Percentiles rank a stretch among this genome's conserved stretches.
phyloP scores from a whole-genome alignment of 1,140 invertebrate genomes.

The Hycleus cichorii region DNA sequence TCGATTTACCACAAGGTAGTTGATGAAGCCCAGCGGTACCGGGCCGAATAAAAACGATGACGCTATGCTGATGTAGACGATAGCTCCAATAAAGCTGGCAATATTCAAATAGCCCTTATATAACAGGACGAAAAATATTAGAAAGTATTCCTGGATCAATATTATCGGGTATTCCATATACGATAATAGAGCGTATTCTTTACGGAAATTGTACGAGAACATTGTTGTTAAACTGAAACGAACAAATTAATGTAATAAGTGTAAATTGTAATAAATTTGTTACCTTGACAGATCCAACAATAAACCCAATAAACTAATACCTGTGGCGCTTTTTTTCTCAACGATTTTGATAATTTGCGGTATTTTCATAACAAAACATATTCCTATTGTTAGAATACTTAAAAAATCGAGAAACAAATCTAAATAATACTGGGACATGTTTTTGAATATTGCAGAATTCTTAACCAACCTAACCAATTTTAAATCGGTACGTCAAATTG shows the following conservation, averaged over 20 bases:
- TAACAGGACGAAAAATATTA: slow-evolving; percentile 56
- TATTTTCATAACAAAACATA: slow-evolving; percentile 61
- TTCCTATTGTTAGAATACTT: slow-evolving; percentile 57
- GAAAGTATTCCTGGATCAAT: slow-evolving; percentile 56
- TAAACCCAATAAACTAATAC: slow-evolving; percentile 55
- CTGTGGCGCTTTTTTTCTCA: slow-evolving; percentile 50
- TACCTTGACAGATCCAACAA: slow-evolving; percentile 61
- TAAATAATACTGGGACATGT: slow-evolving; percentile 9
- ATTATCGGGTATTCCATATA: slow-evolving; percentile 70
- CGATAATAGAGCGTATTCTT: slow-evolving; percentile 57
- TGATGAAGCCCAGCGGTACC: slow-evolving; percentile 49
- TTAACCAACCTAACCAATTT: background rate
- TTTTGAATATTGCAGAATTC: too few relatives aligned
- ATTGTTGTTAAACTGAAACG: slow-evolving; percentile 60
- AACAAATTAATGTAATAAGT: slow-evolving; percentile 28
- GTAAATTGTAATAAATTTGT: slow-evolving; percentile 17
- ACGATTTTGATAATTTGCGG: slow-evolving; percentile 60
- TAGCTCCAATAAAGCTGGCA: slow-evolving; percentile 35
- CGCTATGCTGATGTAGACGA: slow-evolving; percentile 46
- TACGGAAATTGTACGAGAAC: slow-evolving; percentile 62
- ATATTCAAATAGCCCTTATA: slow-evolving; percentile 48
- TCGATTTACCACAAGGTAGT: slow-evolving; percentile 54
- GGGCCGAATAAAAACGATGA: slow-evolving; percentile 45
- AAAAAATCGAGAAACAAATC: slow-evolving; percentile 49
- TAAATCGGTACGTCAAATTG: background rate